Evolutionary conservation across 2,113 vertebrate genomes (phyloP).

Genomic region (Mus musculus): GRCm39 chr8:45983501-45984000

Average conservation of each 20-base stretch:
- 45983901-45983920: background rate
- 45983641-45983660: too few relatives aligned
- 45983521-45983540: background rate
- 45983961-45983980: background rate
- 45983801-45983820: background rate
- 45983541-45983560: background rate
- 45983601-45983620: background rate
- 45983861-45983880: background rate
- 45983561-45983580: background rate
- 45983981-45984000: background rate
- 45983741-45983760: too few relatives aligned
- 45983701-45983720: too few relatives aligned
- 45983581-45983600: background rate
- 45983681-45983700: too few relatives aligned
- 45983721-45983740: too few relatives aligned
- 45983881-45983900: background rate
- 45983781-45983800: background rate
- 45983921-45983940: background rate
- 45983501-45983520: background rate
- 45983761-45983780: too few relatives aligned
- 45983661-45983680: too few relatives aligned
- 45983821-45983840: background rate
- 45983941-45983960: background rate
- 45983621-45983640: background rate
- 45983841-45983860: background rate